Percentiles rank a stretch among this genome's conserved stretches.
These are phyloP conservation scores for Gibbula magus DNA, from an alignment of 2,888 invertebrate species.

Conservation along the genomic window DNA sequence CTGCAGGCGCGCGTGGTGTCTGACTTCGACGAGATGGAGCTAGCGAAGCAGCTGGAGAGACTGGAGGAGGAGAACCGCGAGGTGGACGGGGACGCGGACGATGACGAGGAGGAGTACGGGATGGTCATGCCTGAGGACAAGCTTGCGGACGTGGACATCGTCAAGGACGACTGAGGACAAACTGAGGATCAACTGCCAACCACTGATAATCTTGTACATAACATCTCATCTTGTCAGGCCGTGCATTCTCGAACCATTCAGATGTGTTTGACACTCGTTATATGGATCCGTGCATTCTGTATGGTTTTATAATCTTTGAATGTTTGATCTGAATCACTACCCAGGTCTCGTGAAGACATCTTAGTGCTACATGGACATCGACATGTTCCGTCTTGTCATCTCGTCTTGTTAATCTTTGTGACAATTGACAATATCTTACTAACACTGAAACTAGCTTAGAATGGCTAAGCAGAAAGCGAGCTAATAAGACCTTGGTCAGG, in stretches of 20 bases:
- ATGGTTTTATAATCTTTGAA: no score
- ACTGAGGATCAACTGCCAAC: not conserved
- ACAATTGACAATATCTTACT: no score
- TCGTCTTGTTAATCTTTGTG: no score
- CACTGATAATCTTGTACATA: not conserved
- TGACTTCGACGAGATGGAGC: slow-evolving; percentile 96
- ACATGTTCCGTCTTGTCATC: no score
- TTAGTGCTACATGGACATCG: no score
- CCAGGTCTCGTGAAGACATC: no score
- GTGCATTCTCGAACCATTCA: not conserved
- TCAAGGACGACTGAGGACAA: slow-evolving; percentile 50
- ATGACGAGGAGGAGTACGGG: slow-evolving; percentile 75
- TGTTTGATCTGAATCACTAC: no score
- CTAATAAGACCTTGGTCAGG: no score
- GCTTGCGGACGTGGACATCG: slow-evolving; percentile 88
- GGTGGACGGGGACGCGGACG: slow-evolving; percentile 84
- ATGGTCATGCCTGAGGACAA: slow-evolving; percentile 82
- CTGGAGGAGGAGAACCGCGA: slow-evolving; percentile 96
- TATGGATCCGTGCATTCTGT: not conserved
- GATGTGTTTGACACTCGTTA: not conserved
- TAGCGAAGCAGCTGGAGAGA: slow-evolving; percentile 93
- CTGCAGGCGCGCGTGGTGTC: slow-evolving; percentile 96
- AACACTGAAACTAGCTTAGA: no score
- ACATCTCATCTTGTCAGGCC: not conserved
- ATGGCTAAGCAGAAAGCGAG: no score